Evolutionary conservation across 2,888 invertebrate species (phyloP).

Genomic region (Aleiodes alternator): DNA sequence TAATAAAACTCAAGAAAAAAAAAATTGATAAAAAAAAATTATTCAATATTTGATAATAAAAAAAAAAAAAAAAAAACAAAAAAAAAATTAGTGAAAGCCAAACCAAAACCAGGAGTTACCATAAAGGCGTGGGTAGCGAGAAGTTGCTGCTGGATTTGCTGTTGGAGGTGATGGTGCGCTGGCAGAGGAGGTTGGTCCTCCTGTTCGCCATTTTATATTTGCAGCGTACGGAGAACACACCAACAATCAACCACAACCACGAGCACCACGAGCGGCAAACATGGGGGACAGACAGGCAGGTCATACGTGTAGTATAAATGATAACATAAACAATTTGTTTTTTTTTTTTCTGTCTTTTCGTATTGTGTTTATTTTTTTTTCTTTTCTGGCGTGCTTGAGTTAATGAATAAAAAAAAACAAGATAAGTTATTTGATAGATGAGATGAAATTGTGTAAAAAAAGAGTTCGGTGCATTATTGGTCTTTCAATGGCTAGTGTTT

Average conservation of each 20-base stretch:
- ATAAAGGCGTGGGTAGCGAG: slow-evolving; percentile 76
- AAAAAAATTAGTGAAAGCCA: slow-evolving; percentile 74
- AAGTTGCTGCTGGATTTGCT: slow-evolving; percentile 76
- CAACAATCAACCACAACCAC: slow-evolving; percentile 76
- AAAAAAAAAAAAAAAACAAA: slow-evolving; percentile 48
- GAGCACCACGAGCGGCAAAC: slow-evolving; percentile 75
- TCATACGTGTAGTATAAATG: slow-evolving; percentile 73
- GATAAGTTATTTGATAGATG: slow-evolving; percentile 8
- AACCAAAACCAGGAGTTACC: slow-evolving; percentile 76
- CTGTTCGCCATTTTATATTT: slow-evolving; percentile 70
- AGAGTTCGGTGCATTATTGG: not conserved
- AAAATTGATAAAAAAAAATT: slow-evolving; percentile 35
- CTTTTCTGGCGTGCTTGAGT: slow-evolving; percentile 8
- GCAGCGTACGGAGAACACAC: slow-evolving; percentile 75
- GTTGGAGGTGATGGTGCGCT: slow-evolving; percentile 75
- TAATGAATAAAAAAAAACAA: slow-evolving; percentile 17
- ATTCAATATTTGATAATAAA: slow-evolving; percentile 30
- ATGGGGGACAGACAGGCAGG: slow-evolving; percentile 75
- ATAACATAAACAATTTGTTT: slow-evolving; percentile 52
- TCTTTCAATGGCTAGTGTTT: too few relatives aligned
- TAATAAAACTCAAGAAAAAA: slow-evolving; percentile 37
- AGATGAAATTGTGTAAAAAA: slow-evolving; percentile 2
- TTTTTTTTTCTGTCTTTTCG: slow-evolving; percentile 35
- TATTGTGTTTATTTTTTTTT: slow-evolving; percentile 8
- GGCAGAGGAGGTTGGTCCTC: slow-evolving; percentile 75